phyloP scores from a whole-genome alignment of 37 sponge, comb jelly and placozoan species.

The Halisarca cf. caerulea region DNA sequence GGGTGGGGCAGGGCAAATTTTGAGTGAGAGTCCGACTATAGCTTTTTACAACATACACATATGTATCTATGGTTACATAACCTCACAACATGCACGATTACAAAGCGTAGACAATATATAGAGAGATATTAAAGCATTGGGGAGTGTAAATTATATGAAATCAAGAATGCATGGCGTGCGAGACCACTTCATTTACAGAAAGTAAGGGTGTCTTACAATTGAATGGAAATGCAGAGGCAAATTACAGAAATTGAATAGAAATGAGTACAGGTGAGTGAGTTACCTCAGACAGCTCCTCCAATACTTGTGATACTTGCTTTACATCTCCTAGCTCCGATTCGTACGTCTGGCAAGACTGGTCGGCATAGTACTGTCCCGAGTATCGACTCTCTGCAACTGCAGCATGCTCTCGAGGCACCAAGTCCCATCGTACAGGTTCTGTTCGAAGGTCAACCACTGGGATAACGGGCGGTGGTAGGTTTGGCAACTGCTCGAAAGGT shows the following conservation, averaged over 20 bases:
- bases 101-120: too few relatives aligned
- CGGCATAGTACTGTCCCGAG: constrained; percentile 30
- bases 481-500: constrained; percentile 69
- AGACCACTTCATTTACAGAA: too few relatives aligned
- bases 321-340: constrained; percentile 56
- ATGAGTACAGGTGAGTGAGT: too few relatives aligned
- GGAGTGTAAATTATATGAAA: not conserved
- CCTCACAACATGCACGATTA: too few relatives aligned
- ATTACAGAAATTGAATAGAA: too few relatives aligned
- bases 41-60: too few relatives aligned
- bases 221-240: too few relatives aligned
- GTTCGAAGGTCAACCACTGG: constrained; percentile 59
- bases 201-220: too few relatives aligned
- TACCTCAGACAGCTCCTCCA: constrained; percentile 47
- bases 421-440: constrained; percentile 1
- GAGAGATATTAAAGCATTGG: not conserved
- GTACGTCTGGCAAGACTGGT: constrained; percentile 53
- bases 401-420: constrained; percentile 2
- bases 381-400: not conserved
- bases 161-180: not conserved
- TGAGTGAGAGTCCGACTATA: too few relatives aligned
- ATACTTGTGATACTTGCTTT: constrained; percentile 26
- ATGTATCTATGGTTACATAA: too few relatives aligned
- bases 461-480: constrained; percentile 66
- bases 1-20: too few relatives aligned